Evolutionary conservation across 2,888 invertebrate genomes (phyloP).

Genomic region (Nasonia oneida): DNA sequence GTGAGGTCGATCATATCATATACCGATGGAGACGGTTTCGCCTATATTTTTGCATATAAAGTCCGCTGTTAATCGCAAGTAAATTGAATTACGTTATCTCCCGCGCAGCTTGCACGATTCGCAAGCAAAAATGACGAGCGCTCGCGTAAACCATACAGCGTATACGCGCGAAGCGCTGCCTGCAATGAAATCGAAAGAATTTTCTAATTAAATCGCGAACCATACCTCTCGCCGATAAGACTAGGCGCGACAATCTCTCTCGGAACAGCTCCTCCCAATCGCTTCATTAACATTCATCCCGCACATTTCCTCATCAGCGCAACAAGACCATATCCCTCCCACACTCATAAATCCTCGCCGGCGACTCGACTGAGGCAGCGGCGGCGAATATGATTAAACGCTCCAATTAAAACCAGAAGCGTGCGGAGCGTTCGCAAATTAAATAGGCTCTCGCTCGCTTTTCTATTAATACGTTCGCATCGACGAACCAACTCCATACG

Average conservation of each 20-base stretch:
- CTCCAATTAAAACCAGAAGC: conserved; percentile 41
- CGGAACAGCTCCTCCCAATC: conserved; percentile 4
- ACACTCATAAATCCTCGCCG: conserved; percentile 19
- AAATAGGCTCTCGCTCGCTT: conserved; percentile 43
- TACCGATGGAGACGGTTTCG: conserved; percentile 24
- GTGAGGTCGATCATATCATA: neutral
- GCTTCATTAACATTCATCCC: conserved; percentile 4
- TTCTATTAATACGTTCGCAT: conserved; percentile 62
- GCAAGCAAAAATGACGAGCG: neutral
- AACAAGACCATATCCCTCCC: neutral
- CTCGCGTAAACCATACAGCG: neutral
- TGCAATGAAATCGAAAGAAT: neutral
- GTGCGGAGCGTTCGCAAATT: neutral
- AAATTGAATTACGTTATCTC: neutral
- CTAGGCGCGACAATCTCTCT: neutral
- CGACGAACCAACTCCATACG: conserved; percentile 33
- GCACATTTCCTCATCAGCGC: neutral
- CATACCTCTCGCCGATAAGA: neutral
- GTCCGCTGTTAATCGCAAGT: neutral
- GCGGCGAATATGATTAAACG: conserved; percentile 19
- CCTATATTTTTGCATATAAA: conserved; percentile 16
- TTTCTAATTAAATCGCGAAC: neutral
- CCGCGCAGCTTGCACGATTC: neutral
- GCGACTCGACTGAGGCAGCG: neutral
- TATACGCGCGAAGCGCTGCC: neutral